A percentile compares a stretch with the other conserved stretches of the same genome.
These are phyloP conservation scores for Sesamia inferens DNA, from an alignment of 2,888 invertebrate species.

Conservation along the genomic window DNA sequence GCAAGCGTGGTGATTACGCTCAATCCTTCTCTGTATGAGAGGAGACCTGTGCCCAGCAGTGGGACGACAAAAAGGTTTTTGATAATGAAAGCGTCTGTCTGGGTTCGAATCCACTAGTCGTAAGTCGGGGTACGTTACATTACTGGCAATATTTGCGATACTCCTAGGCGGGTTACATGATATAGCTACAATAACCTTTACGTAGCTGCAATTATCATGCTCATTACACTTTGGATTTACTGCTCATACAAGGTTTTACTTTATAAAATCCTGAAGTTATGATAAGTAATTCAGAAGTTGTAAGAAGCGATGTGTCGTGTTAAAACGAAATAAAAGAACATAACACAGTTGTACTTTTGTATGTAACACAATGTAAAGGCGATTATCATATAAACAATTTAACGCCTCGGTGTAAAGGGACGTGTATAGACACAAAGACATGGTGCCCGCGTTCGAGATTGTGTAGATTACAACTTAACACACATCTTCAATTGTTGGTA, in stretches of 20 bases:
- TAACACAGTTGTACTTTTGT: conserved; percentile 49
- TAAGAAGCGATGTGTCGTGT: conserved; percentile 11
- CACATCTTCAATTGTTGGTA: conserved; percentile 64
- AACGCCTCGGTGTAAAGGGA: conserved; percentile 70
- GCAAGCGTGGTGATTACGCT: no score
- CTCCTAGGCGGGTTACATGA: not conserved
- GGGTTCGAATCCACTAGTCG: no score
- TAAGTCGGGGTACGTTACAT: no score
- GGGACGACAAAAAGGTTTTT: no score
- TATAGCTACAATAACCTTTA: not conserved
- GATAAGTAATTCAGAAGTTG: conserved; percentile 11
- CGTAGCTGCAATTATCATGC: not conserved
- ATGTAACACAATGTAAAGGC: conserved; percentile 44
- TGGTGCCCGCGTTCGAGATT: conserved; percentile 64
- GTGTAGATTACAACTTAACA: conserved; percentile 70
- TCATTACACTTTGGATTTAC: conserved; percentile 14
- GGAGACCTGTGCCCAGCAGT: no score
- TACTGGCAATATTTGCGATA: no score
- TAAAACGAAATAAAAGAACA: conserved; percentile 33
- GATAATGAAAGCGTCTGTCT: no score
- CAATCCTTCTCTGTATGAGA: no score
- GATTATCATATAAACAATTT: conserved; percentile 66
- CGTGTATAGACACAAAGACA: conserved; percentile 71
- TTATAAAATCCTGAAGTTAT: conserved; percentile 8
- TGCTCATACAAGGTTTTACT: conserved; percentile 1